Evolutionary conservation across 2,888 invertebrate species (phyloP).

Genomic region (Bursaphelenchus okinawaensis): DNA sequence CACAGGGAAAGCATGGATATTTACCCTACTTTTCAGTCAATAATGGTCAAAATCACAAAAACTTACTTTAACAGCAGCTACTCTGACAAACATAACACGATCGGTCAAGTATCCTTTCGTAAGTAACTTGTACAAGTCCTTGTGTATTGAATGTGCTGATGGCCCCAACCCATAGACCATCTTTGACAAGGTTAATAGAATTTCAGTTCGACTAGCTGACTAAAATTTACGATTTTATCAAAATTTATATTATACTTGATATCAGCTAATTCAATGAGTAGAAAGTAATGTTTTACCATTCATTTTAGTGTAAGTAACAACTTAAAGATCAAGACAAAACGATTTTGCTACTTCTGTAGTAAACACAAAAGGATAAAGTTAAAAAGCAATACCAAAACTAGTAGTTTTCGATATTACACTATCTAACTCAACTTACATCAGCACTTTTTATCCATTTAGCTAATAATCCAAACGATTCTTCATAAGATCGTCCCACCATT

Average conservation of each 20-base stretch:
- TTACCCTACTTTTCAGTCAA: background rate
- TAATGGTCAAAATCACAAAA: background rate
- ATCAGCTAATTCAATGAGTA: too few relatives aligned
- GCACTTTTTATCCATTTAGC: conserved; percentile 83
- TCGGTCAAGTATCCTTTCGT: conserved; percentile 84
- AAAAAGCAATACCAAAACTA: too few relatives aligned
- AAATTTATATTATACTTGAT: too few relatives aligned
- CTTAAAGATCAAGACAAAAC: background rate
- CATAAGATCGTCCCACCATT: conserved; percentile 97
- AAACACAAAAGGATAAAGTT: too few relatives aligned
- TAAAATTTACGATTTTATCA: conserved; percentile 43
- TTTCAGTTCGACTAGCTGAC: conserved; percentile 90
- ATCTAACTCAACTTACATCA: conserved; percentile 62
- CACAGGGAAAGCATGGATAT: too few relatives aligned
- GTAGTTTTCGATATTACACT: background rate
- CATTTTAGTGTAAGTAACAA: too few relatives aligned
- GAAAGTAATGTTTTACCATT: too few relatives aligned
- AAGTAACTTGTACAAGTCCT: conserved; percentile 61
- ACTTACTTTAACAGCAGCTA: conserved; percentile 76
- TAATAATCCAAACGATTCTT: conserved; percentile 89
- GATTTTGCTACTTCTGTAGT: too few relatives aligned
- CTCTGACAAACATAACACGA: conserved; percentile 82
- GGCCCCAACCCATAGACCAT: conserved; percentile 81
- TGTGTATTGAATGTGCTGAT: conserved; percentile 28
- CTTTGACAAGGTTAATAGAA: conserved; percentile 91